Percentiles rank a stretch among this genome's conserved stretches.
These are phyloP conservation scores for Melinopterus prodromus DNA, from an alignment of 2,888 invertebrate genomes.

Conservation along the genomic window DNA sequence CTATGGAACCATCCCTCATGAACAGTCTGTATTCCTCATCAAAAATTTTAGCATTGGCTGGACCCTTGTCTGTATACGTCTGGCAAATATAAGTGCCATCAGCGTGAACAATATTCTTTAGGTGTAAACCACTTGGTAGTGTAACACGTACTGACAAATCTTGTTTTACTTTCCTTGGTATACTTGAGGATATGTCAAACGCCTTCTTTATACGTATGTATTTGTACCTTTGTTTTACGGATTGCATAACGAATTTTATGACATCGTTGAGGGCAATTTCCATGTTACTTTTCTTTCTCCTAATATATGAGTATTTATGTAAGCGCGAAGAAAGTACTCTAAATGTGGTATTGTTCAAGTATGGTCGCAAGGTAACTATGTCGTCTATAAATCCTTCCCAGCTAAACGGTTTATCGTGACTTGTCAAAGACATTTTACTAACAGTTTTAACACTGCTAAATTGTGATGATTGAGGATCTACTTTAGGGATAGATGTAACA, in stretches of 20 bases:
- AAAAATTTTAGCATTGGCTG: slow-evolving; percentile 20
- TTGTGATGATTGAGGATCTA: not conserved
- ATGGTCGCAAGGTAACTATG: slow-evolving; percentile 24
- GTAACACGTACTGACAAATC: slow-evolving; percentile 31
- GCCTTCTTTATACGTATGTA: slow-evolving; percentile 28
- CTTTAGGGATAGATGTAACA: not conserved
- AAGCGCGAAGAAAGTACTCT: slow-evolving; percentile 32
- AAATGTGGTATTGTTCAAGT: slow-evolving; percentile 14
- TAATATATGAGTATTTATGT: slow-evolving; percentile 31
- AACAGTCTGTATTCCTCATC: slow-evolving; percentile 35
- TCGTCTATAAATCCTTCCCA: slow-evolving; percentile 30
- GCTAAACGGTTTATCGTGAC: not conserved
- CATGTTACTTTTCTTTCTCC: slow-evolving; percentile 22
- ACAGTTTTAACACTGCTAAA: not conserved
- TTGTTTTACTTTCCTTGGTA: slow-evolving; percentile 10
- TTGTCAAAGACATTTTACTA: not conserved
- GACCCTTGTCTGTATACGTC: slow-evolving; percentile 31
- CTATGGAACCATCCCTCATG: slow-evolving; percentile 31
- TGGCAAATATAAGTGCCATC: slow-evolving; percentile 30
- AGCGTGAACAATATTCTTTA: slow-evolving; percentile 28
- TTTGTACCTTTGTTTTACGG: slow-evolving; percentile 23
- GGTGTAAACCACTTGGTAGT: slow-evolving; percentile 34
- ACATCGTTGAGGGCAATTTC: slow-evolving; percentile 29
- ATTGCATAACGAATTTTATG: slow-evolving; percentile 28
- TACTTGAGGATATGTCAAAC: slow-evolving; percentile 24